Base-by-base conservation (phyloP, 2,888 invertebrate genomes). In the Hydroisotoma schaefferi region DNA sequence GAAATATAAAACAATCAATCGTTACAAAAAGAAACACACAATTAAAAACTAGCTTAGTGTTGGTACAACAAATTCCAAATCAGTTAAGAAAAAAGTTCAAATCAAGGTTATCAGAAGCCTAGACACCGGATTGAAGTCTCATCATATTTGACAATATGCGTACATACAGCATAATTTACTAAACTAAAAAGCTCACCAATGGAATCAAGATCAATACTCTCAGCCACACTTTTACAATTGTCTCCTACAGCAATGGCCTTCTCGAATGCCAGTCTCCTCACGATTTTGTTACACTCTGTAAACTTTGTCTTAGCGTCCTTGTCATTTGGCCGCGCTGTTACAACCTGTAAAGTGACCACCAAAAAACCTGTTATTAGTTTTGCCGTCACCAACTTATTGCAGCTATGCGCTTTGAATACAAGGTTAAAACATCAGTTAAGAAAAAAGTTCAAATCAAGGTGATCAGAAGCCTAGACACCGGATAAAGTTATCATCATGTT, bases 221-320 rank as follows among this genome's bases (percentile, higher is more conserved):
- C 94, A 0, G 93, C 87, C 71, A 97, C 85, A 74, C 87, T 87
- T 72, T 88, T 88, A 75, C 88, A 89, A 51, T 85, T 86, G 73
- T 91, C 90, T 74, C 98, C 94, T 1, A 92, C 89, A 1, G 95
- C 86, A 74, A 99, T 99, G 12, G 99, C 99, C 77, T 90, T 91
- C 77, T 95, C 93, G 79, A 99, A 99, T 8, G 95, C 94, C 72
- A 91, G 83, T 80, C 90, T 88, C 77, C 89, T 91, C 8, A 97
- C 90, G 75, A 99, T 91, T 81, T 98, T 99, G 76, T 86, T 88
- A 79, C 99, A 99, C 80, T 98, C 97, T 52, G 83, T 85, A 77
- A 82, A 94, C 78, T 98, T 98, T 68, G 85, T 77, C 78, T 89
- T 89, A 1, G 97, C 97, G 81, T 97, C 97, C 76, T 88, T 87